phyloP scores from a whole-genome alignment of 2,113 vertebrate genomes.

The Bos indicus region DNA sequence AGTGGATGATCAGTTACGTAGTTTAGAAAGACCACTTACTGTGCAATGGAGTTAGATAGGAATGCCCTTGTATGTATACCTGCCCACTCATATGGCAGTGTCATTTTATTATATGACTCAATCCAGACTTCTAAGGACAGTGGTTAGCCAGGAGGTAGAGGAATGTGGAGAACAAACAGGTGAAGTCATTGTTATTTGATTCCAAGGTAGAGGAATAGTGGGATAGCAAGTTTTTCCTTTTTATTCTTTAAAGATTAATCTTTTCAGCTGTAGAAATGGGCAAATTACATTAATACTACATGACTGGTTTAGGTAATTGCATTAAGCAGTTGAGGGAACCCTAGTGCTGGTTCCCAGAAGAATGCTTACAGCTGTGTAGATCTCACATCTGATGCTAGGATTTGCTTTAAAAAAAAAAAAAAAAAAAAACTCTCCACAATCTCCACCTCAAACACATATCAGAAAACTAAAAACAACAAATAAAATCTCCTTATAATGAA shows the following conservation, averaged over 20 bases:
- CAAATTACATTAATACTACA: slow-evolving; percentile 86
- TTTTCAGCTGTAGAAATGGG: slow-evolving; percentile 84
- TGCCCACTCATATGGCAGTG: neutral
- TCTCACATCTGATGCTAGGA: slow-evolving; percentile 82
- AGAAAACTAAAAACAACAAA: slow-evolving; percentile 50
- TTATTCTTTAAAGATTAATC: slow-evolving; percentile 76
- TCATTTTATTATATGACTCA: neutral
- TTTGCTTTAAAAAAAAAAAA: slow-evolving; percentile 56
- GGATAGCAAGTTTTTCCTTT: slow-evolving; percentile 77
- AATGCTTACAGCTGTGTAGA: slow-evolving; percentile 93
- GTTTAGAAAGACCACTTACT: neutral
- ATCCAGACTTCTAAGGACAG: neutral
- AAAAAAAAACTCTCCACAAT: neutral
- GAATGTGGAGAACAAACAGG: slow-evolving; percentile 66
- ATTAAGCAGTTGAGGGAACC: slow-evolving; percentile 90
- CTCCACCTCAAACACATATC: neutral
- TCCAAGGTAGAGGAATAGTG: slow-evolving; percentile 73
- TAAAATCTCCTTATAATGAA: slow-evolving; percentile 38
- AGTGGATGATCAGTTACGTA: neutral
- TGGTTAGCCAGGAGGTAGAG: neutral
- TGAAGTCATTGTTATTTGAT: slow-evolving; percentile 73
- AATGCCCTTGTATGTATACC: neutral
- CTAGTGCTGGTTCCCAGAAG: slow-evolving; percentile 94
- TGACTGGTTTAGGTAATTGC: slow-evolving; percentile 91
- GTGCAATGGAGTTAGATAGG: neutral